phyloP scores from a whole-genome alignment of 2,888 invertebrate species.

The Conomelus anceps region DNA sequence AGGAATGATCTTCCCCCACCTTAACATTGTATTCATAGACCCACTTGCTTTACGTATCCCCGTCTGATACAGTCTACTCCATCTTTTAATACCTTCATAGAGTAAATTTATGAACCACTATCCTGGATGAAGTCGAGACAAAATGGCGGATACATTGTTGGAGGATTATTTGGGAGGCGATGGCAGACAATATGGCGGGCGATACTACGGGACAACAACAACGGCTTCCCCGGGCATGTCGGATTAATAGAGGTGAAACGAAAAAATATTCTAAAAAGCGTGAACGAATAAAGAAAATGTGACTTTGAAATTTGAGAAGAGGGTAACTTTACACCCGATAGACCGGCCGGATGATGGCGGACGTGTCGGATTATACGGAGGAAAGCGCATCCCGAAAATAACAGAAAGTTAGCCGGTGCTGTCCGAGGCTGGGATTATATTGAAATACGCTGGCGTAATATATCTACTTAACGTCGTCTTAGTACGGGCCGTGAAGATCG shows the following conservation, averaged over 20 bases:
- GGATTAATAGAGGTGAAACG: neutral
- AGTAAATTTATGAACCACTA: neutral
- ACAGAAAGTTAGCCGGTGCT: neutral
- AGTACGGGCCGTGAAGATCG: neutral
- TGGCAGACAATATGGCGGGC: neutral
- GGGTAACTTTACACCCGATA: neutral
- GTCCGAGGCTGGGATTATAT: neutral
- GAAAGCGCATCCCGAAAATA: neutral
- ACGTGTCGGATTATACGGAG: neutral
- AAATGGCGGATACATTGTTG: neutral
- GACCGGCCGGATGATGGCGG: neutral
- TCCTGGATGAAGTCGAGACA: neutral
- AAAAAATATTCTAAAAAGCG: neutral
- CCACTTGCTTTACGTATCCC: neutral
- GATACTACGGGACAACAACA: no score
- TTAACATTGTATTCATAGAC: no score
- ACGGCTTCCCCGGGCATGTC: neutral
- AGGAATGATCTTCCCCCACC: no score
- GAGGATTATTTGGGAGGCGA: neutral
- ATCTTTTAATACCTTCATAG: neutral
- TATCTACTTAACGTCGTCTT: neutral
- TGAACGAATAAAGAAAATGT: neutral
- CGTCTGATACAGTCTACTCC: neutral
- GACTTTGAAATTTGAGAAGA: neutral
- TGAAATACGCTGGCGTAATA: neutral